Percentiles rank a stretch among this genome's conserved stretches.
These are phyloP conservation scores for Diaperis boleti DNA, from an alignment of 2,888 invertebrate genomes.

Conservation along the genomic window DNA sequence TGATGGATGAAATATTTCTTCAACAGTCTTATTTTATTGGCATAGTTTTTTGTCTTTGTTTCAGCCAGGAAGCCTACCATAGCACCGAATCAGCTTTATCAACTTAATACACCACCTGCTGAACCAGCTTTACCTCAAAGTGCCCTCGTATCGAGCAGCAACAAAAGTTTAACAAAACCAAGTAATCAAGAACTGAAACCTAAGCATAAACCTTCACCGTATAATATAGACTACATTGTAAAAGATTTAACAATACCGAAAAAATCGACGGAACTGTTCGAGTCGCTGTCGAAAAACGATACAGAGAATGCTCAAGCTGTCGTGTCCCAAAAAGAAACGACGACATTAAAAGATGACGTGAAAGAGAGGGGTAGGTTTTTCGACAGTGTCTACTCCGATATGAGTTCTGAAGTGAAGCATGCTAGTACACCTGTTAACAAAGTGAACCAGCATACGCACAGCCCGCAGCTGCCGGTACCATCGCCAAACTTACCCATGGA, in stretches of 20 bases:
- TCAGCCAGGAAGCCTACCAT: constrained; percentile 74
- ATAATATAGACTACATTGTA: constrained; percentile 52
- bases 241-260: constrained; percentile 35
- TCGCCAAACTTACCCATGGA: constrained; percentile 63
- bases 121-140: constrained; percentile 44
- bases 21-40: constrained; percentile 42
- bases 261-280: background rate
- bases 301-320: too few relatives aligned
- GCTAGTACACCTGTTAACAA: constrained; percentile 59
- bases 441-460: constrained; percentile 58
- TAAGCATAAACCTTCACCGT: constrained; percentile 45
- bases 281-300: constrained; percentile 12
- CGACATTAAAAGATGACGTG: background rate
- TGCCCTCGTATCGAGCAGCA: constrained; percentile 46
- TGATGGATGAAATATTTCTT: background rate
- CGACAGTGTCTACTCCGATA: constrained; percentile 55
- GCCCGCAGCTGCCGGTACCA: constrained; percentile 62
- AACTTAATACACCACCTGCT: constrained; percentile 33
- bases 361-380: constrained; percentile 56
- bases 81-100: constrained; percentile 61
- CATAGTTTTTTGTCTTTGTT: constrained; percentile 66
- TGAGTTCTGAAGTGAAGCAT: constrained; percentile 61
- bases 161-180: constrained; percentile 27
- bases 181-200: constrained; percentile 42
- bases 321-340: too few relatives aligned